Base-by-base conservation (phyloP, 2,797 vertebrate genomes). In the Avahi laniger region DNA sequence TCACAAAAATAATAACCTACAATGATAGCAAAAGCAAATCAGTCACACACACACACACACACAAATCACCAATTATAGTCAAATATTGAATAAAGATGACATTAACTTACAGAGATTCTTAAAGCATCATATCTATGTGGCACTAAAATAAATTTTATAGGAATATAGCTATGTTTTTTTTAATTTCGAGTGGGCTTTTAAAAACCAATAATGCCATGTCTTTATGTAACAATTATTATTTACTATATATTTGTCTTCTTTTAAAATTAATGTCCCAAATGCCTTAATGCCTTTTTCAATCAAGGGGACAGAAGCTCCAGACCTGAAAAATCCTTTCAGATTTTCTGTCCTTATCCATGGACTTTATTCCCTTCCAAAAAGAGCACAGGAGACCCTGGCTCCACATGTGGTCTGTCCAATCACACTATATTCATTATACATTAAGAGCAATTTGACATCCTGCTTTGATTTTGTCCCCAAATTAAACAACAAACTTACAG, bases 31-130 rank as follows among this genome's bases (percentile, higher is more conserved):
- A 93, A 54, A 52, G 79, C 30, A 94, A 80, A 81, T 20, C 33
- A 84, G n/a, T 83, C 59, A 79, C 75, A 89, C 46, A 70, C 35
- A 69, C 41, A 22, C 91, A 92, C 52, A 57, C 54, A 57, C 54
- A 57, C 22, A 48, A 86, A 28, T 54, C 89, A 85, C 26, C 92
- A 90, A 87, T 78, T 87, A 78, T 76, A 30, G 6, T 57, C 67
- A 94, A 92, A 33, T 69, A 46, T 59, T 92, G 57, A 93, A 30
- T 3, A 6, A 94, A 80, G 18, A 96, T 96, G 41, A 10, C 2
- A 67, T 88, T 93, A 41, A 89, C 89, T 84, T 28, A 80, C 30
- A 83, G 80, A 94, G 61, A 1, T 9, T 24, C 15, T 72, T 91
- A 92, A 96, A 89, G 10, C 7, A 57, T 67, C 69, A 10, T 41